These are phyloP conservation scores for Nemurella pictetii DNA, from an alignment of 2,888 invertebrate species.

Conservation along the genomic window DNA sequence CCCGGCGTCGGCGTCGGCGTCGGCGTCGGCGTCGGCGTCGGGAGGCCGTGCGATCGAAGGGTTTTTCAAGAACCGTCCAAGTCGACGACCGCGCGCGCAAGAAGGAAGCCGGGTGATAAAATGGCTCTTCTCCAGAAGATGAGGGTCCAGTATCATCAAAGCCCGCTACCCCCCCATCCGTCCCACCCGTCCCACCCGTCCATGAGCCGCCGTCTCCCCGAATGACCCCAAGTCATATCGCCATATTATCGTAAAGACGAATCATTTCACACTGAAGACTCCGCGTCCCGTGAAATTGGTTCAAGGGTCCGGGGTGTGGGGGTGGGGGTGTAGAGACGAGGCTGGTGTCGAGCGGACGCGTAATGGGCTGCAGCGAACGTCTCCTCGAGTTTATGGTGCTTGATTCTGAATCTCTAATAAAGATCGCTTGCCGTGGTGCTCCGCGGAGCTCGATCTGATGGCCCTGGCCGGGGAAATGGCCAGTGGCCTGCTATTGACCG, in stretches of 20 bases:
- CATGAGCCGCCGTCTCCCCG: background rate
- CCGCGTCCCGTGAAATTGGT: conserved; percentile 37
- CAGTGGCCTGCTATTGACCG: background rate
- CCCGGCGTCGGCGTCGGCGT: background rate
- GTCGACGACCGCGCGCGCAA: background rate
- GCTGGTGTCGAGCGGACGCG: background rate
- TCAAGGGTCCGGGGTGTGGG: conserved; percentile 12
- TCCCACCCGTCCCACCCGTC: background rate
- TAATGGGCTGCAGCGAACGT: conserved; percentile 13
- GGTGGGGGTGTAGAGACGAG: background rate
- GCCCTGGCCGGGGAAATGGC: background rate
- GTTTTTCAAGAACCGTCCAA: background rate
- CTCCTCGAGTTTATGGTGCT: conserved; percentile 15
- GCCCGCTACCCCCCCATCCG: background rate
- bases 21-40: background rate
- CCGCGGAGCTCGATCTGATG: background rate
- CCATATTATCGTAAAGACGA: conserved; percentile 37
- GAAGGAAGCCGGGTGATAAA: background rate
- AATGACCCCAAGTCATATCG: conserved; percentile 32
- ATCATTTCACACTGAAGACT: conserved; percentile 36
- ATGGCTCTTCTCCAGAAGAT: conserved; percentile 15
- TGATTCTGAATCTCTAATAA: conserved; percentile 22
- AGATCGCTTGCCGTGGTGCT: conserved; percentile 1
- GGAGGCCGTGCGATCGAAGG: background rate
- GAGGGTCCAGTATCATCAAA: conserved; percentile 29